Base-by-base conservation (phyloP, 1,140 invertebrate genomes). In the Hyphantria cunea region DNA sequence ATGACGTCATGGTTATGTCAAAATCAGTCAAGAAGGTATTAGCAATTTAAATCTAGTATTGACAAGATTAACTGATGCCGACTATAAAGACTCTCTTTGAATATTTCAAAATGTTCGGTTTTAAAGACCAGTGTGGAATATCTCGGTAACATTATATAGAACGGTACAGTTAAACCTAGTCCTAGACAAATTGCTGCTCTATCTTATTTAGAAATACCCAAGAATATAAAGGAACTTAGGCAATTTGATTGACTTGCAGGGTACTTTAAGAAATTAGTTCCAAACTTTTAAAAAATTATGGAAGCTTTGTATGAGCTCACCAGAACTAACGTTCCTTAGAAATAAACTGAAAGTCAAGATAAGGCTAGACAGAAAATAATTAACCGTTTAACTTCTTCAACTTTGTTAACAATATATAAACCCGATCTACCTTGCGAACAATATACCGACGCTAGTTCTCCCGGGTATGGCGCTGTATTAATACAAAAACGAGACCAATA, bases 1-100 rank as follows among this genome's bases (percentile, higher is more conserved):
- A 70, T 53, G 58, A 70, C 14, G 9, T 65, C 9, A 25, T 70
- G 3, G 37, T 70, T n/a, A n/a, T n/a, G n/a, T n/a, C n/a, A n/a
- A n/a, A n/a, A n/a, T n/a, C n/a, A n/a, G n/a, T n/a, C n/a, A n/a
- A n/a, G n/a, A n/a, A n/a, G n/a, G n/a, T n/a, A n/a, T n/a, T n/a
- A n/a, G n/a, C n/a, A n/a, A n/a, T n/a, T n/a, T n/a, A n/a, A n/a
- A n/a, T n/a, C n/a, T n/a, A n/a, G n/a, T n/a, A n/a, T n/a, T n/a
- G n/a, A n/a, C n/a, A n/a, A n/a, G n/a, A n/a, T n/a, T n/a, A n/a
- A n/a, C n/a, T n/a, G n/a, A n/a, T n/a, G n/a, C n/a, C n/a, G n/a
- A n/a, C n/a, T n/a, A n/a, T n/a, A n/a, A n/a, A n/a, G n/a, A n/a
- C n/a, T n/a, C n/a, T n/a, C n/a, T n/a, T n/a, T n/a, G n/a, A n/a